These are phyloP conservation scores for Tenthredo scrophulariae DNA, from an alignment of 2,888 invertebrate species.

Conservation along the genomic window DNA sequence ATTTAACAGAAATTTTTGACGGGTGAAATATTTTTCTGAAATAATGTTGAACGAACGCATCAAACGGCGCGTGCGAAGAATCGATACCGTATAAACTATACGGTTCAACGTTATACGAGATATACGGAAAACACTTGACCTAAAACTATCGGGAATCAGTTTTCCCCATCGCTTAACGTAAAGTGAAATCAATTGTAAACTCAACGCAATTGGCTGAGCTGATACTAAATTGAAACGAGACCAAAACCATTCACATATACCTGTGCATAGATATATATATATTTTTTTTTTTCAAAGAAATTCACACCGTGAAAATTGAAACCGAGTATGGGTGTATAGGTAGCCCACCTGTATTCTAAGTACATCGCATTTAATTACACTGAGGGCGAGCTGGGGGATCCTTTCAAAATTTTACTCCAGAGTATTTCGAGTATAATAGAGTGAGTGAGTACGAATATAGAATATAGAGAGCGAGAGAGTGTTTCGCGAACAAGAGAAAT, in stretches of 20 bases:
- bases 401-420: constrained; percentile 7
- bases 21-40: no score
- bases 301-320: neutral
- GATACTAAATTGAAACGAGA: constrained; percentile 36
- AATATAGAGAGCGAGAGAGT: neutral
- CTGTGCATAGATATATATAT: neutral
- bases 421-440: neutral
- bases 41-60: neutral
- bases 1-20: no score
- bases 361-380: constrained; percentile 22
- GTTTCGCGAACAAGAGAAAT: neutral
- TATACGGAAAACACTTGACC: constrained; percentile 39
- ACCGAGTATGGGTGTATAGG: neutral
- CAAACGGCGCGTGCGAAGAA: neutral
- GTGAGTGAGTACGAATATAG: neutral
- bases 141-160: constrained; percentile 43
- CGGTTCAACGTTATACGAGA: constrained; percentile 21
- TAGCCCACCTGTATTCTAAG: neutral
- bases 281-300: neutral
- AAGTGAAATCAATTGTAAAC: constrained; percentile 48
- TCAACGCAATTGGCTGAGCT: constrained; percentile 35
- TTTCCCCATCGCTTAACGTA: constrained; percentile 24
- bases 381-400: neutral
- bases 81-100: neutral
- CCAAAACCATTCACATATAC: neutral